Percentiles rank a stretch among this genome's conserved stretches.
Conservation (phyloP, 2,113 vertebrate species). For the Psilopsiagon aymara region DNA sequence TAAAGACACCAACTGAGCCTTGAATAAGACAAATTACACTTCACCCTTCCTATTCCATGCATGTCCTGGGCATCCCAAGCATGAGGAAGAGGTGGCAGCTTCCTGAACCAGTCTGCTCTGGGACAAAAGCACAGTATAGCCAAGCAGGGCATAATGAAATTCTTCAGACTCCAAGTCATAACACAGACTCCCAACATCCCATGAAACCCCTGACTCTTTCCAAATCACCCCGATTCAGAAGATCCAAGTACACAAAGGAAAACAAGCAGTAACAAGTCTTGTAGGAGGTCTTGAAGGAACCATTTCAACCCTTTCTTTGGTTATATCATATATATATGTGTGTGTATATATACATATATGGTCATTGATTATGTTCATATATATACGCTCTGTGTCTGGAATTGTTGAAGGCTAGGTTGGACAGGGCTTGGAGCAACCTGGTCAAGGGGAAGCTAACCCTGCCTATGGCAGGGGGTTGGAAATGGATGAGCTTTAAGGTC, state of each 20-base stretch:
- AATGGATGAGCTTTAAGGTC: not conserved
- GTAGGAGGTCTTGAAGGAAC: not conserved
- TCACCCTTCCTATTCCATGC: not conserved
- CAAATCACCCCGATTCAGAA: not conserved
- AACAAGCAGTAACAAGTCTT: not conserved
- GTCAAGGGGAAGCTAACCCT: not conserved
- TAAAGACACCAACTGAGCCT: not conserved
- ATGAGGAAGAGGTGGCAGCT: not conserved
- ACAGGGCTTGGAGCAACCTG: not conserved
- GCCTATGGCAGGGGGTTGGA: not conserved
- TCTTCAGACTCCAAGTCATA: not conserved
- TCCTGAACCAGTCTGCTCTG: not conserved
- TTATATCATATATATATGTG: not conserved
- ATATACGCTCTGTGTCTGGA: not conserved
- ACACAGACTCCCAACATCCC: not conserved
- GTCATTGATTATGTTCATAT: not conserved
- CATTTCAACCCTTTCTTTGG: not conserved
- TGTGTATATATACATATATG: not conserved
- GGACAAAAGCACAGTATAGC: not conserved
- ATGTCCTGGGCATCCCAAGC: not conserved
- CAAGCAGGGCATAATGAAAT: fast-evolving
- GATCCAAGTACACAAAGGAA: not conserved
- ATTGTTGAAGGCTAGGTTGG: not conserved
- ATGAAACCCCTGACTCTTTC: not conserved
- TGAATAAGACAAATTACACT: not conserved